Conservation (phyloP, 1,140 invertebrate genomes). For the Telenomus remus region DNA sequence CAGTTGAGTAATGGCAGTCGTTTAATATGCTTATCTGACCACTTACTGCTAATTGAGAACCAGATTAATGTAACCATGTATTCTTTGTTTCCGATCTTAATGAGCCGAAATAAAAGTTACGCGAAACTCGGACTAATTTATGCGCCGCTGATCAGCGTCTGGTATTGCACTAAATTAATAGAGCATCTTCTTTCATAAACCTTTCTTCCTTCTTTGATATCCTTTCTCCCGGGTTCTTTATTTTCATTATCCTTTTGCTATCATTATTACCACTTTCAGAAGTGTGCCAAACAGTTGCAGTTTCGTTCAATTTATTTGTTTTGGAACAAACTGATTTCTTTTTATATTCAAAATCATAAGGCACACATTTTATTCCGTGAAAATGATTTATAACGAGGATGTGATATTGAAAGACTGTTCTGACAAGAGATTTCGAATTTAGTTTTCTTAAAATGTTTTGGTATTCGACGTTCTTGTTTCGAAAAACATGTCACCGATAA, state of each 20-base stretch:
- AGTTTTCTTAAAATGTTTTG: conserved; percentile 37
- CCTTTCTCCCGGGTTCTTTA: background rate
- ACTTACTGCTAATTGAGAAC: conserved; percentile 66
- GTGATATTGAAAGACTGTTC: conserved; percentile 12
- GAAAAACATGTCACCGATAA: too few relatives aligned
- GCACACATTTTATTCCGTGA: too few relatives aligned
- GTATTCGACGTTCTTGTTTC: conserved; percentile 12
- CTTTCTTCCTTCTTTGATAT: background rate
- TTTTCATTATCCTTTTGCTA: background rate
- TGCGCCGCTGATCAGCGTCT: conserved; percentile 4
- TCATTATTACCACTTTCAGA: conserved; percentile 21
- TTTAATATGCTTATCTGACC: conserved; percentile 66
- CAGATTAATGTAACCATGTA: conserved; percentile 64
- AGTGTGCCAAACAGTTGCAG: background rate
- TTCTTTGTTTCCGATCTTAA: conserved; percentile 53
- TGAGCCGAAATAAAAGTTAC: conserved; percentile 36
- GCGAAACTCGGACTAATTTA: conserved; percentile 34
- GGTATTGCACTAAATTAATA: conserved; percentile 31
- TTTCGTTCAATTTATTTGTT: conserved; percentile 2
- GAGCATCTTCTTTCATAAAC: background rate
- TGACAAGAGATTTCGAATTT: conserved; percentile 26
- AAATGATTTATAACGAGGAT: conserved; percentile 45
- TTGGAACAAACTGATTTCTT: too few relatives aligned
- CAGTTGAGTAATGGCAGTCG: conserved; percentile 65
- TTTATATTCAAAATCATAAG: too few relatives aligned